phyloP scores from a whole-genome alignment of 2,113 vertebrate species.

The Anas platyrhynchos region DNA sequence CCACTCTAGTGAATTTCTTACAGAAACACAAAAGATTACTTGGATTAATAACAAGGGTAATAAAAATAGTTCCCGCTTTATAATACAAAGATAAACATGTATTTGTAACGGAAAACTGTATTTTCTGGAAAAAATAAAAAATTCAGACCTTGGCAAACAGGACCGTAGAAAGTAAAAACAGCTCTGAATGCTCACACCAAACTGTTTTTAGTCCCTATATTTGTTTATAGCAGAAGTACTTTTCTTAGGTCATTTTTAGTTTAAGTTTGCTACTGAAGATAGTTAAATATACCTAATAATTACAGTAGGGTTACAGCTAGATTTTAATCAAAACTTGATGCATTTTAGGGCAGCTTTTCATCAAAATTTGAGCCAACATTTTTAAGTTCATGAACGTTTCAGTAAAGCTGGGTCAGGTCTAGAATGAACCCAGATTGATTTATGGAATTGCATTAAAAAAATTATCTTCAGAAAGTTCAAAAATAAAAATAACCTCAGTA shows the following conservation, averaged over 20 bases:
- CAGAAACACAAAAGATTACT: conserved; percentile 47
- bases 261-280: neutral
- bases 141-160: neutral
- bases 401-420: neutral
- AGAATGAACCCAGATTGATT: neutral
- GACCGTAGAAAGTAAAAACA: neutral
- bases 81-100: conserved; percentile 26
- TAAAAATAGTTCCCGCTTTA: conserved; percentile 52
- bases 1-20: conserved; percentile 15
- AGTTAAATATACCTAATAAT: neutral
- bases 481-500: neutral
- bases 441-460: neutral
- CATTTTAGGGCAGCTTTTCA: neutral
- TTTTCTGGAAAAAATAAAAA: conserved; percentile 22
- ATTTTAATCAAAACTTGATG: neutral
- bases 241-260: neutral
- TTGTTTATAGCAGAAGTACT: neutral
- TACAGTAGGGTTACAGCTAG: neutral
- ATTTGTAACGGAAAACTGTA: neutral
- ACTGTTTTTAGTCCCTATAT: neutral
- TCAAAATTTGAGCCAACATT: conserved; percentile 11
- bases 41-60: conserved; percentile 42
- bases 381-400: conserved; percentile 15
- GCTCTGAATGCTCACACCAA: neutral
- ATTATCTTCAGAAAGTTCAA: neutral